Evolutionary conservation across 2,888 invertebrate species (phyloP), one percentile per base, ranked within the genome.

Genomic region (Andrena chrysosceles): DNA sequence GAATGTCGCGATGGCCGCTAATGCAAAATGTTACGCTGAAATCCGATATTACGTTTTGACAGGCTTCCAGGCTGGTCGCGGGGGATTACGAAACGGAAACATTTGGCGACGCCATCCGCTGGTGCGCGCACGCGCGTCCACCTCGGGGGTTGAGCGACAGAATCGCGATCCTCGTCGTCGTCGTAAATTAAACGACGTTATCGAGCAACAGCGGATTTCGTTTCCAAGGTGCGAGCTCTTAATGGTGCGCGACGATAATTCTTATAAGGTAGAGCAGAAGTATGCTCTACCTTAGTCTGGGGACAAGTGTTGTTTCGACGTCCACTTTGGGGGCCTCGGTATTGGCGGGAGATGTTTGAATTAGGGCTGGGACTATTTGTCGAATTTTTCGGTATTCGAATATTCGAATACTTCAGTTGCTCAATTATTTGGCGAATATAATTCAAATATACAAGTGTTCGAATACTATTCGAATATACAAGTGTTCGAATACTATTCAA

Each of bases 251-350:
- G 49, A 0, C 31, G 69, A 49, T 56, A 42, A 49, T 56, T 56
- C 54, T 85, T 85, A 87, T 87, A n/a, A n/a, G n/a, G n/a, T n/a
- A n/a, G 62, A 78, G 68, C 54, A 59, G 84, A 85, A 82, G 85
- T 80, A 87, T 87, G 85, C 83, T 77, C 68, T 75, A 73, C 70
- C 56, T 67, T 29, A 33, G 31, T 59, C 66, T 33, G 7, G 26
- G n/a, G 20, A 13, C 13, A 62, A 16, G 4, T 13, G 66, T 52
- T 29, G 63, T 72, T 78, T 62, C 69, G 69, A 75, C 63, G 72
- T 62, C n/a, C 67, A n/a, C 20, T 54, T 54, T 20, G 35, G 52
- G 33, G 29, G 10, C 16, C 26, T 35, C 23, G 59, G 4, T 64
- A 66, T 66, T 52, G 35, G 16, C 66, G 54, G 10, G 33, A 16